Evolutionary conservation across 1,140 invertebrate species (phyloP).

Genomic region (Hylaeus volcanicus): DNA sequence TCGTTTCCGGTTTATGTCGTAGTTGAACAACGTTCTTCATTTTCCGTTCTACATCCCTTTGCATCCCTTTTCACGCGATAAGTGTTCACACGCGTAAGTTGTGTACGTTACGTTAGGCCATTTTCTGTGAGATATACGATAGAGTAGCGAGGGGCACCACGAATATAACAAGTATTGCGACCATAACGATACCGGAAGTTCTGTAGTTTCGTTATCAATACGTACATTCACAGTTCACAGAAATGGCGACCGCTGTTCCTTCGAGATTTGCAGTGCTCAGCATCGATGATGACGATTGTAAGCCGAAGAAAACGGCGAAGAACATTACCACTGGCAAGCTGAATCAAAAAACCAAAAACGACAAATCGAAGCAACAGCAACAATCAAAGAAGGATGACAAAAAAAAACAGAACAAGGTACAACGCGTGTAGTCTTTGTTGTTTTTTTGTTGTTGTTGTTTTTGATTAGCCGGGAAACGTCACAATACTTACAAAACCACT

Average conservation of each 20-base stretch:
- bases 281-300: slow-evolving; percentile 80
- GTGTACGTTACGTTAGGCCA: background rate
- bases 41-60: slow-evolving; percentile 36
- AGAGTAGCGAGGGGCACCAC: background rate
- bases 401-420: slow-evolving; percentile 75
- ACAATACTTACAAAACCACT: slow-evolving; percentile 3
- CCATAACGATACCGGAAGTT: slow-evolving; percentile 59
- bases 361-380: slow-evolving; percentile 70
- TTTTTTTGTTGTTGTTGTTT: slow-evolving; percentile 48
- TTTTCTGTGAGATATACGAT: background rate
- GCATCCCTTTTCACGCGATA: slow-evolving; percentile 17
- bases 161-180: background rate
- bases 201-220: slow-evolving; percentile 29
- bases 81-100: slow-evolving; percentile 24
- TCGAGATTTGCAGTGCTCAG: slow-evolving; percentile 81
- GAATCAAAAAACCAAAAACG: slow-evolving; percentile 66
- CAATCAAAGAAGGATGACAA: slow-evolving; percentile 75
- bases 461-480: slow-evolving; percentile 51
- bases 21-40: slow-evolving; percentile 43
- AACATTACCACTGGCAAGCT: slow-evolving; percentile 62
- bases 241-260: slow-evolving; percentile 80
- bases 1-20: slow-evolving; percentile 64
- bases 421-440: slow-evolving; percentile 38
- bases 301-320: slow-evolving; percentile 74
- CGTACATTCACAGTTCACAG: slow-evolving; percentile 41